These are phyloP conservation scores for Prochilodus magdalenae DNA, from an alignment of 2,113 vertebrate genomes.

Conservation along the genomic window DNA sequence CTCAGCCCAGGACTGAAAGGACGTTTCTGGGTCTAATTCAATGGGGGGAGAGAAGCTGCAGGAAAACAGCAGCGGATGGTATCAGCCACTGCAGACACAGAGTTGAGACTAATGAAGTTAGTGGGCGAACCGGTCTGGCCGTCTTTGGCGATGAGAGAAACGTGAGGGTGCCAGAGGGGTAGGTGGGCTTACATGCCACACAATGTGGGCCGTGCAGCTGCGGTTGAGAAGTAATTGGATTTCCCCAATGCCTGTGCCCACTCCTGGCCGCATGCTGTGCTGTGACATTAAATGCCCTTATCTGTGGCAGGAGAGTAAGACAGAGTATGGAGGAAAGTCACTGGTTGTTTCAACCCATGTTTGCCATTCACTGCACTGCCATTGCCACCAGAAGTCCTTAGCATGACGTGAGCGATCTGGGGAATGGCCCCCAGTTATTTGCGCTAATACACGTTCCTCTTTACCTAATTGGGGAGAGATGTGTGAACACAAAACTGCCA, in stretches of 20 bases:
- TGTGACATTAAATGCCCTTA: constrained; percentile 77
- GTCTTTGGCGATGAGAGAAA: constrained; percentile 7
- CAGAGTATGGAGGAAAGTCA: constrained; percentile 71
- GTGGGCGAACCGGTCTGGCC: neutral
- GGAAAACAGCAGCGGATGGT: constrained; percentile 42
- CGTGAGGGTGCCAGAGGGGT: neutral
- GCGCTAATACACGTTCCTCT: too few species aligned
- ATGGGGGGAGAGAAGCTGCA: neutral
- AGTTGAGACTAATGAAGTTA: constrained; percentile 53
- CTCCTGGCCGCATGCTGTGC: constrained; percentile 72
- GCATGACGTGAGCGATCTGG: neutral
- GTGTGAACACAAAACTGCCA: too few species aligned
- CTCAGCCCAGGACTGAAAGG: neutral
- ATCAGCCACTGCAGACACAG: constrained; percentile 59
- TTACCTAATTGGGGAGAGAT: too few species aligned
- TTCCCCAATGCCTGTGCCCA: constrained; percentile 70
- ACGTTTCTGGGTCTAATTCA: neutral
- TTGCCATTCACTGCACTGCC: constrained; percentile 58
- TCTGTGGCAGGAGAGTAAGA: constrained; percentile 70
- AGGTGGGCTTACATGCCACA: constrained; percentile 46
- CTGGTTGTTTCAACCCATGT: constrained; percentile 71
- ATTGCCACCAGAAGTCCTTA: constrained; percentile 24
- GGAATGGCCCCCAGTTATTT: too few species aligned
- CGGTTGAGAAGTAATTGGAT: constrained; percentile 73
- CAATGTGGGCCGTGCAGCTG: constrained; percentile 58